Evolutionary conservation across 2,113 vertebrate species (phyloP).

Genomic region (Otolemur garnettii): DNA sequence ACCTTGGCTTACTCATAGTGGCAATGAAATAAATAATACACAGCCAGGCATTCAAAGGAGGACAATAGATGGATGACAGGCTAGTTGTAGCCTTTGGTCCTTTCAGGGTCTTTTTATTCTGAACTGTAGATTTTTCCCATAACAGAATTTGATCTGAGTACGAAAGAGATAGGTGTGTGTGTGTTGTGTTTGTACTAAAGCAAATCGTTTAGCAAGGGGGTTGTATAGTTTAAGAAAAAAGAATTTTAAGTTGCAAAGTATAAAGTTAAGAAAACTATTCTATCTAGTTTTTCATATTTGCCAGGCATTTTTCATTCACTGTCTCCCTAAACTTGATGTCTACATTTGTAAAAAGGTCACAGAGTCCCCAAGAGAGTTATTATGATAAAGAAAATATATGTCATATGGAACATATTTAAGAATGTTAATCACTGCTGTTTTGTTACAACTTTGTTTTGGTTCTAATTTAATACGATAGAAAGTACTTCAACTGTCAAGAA

Average conservation of each 20-base stretch:
- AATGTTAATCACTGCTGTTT: background rate
- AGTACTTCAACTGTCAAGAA: background rate
- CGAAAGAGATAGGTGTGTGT: background rate
- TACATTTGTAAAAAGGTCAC: background rate
- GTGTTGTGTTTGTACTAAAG: background rate
- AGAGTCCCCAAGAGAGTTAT: background rate
- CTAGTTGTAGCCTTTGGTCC: background rate
- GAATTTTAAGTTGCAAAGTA: background rate
- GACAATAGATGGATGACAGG: background rate
- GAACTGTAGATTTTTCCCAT: background rate
- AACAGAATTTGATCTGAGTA: background rate
- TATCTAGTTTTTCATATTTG: conserved; percentile 5
- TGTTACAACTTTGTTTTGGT: background rate
- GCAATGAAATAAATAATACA: conserved; percentile 15
- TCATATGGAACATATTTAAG: background rate
- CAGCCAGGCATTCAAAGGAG: background rate
- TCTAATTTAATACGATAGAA: background rate
- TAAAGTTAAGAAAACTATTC: background rate
- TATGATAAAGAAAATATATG: background rate
- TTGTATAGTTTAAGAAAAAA: background rate
- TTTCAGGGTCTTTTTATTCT: background rate
- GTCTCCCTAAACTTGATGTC: background rate
- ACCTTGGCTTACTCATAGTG: conserved; percentile 49
- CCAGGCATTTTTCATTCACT: background rate
- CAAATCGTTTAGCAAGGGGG: background rate